Conservation (phyloP, 2,888 invertebrate genomes). For the Drosophila greeni region DNA sequence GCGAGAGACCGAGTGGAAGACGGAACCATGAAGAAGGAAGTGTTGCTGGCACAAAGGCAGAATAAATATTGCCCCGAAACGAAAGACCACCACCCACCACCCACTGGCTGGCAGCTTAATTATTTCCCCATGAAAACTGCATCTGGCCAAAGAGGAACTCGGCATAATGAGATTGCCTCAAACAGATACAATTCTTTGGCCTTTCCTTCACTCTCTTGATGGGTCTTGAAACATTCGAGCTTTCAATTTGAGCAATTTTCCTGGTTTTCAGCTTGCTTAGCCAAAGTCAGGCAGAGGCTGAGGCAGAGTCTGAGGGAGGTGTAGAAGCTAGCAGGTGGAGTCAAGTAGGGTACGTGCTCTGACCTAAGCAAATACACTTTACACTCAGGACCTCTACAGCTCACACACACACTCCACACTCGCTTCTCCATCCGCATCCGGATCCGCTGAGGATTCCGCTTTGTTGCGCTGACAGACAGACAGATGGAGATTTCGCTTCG, state of each 20-base stretch:
- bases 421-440: conserved; percentile 6
- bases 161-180: conserved; percentile 31
- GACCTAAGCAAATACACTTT: conserved; percentile 70
- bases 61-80: conserved; percentile 6
- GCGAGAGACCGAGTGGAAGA: conserved; percentile 30
- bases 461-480: conserved; percentile 63
- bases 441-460: conserved; percentile 52
- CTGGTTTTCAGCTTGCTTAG: conserved; percentile 42
- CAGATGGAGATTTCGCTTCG: conserved; percentile 47
- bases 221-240: conserved; percentile 36
- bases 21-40: conserved; percentile 33
- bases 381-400: conserved; percentile 28
- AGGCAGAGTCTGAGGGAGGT: conserved; percentile 35
- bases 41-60: conserved; percentile 46
- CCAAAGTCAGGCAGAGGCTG: conserved; percentile 46
- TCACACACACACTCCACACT: conserved; percentile 6
- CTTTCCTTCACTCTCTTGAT: background rate
- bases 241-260: conserved; percentile 44
- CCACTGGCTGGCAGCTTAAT: conserved; percentile 49
- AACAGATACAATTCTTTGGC: conserved; percentile 25
- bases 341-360: conserved; percentile 41
- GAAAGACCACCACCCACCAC: background rate
- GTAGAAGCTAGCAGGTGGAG: conserved; percentile 9
- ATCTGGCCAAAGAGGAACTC: conserved; percentile 4
- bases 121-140: conserved; percentile 44